Evolutionary conservation across 1,140 invertebrate genomes (phyloP), one percentile per base, ranked within the genome.

Genomic region (Lordiphosa mommai): DNA sequence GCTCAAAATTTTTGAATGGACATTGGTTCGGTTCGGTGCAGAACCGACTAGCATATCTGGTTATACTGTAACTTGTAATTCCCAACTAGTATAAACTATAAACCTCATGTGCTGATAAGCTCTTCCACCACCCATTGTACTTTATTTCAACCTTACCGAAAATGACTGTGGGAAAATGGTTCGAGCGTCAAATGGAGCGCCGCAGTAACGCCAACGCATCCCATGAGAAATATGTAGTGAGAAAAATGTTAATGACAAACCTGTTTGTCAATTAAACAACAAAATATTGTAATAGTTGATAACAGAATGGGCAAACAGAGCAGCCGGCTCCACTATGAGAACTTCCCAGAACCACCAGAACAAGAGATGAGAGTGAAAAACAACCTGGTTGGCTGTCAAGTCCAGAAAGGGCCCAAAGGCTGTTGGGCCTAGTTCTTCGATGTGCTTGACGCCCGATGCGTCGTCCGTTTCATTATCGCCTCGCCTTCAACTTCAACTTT

Each of bases 231-330:
- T 46, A 33, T 48, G 27, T 32, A 70, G 66, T 69, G 66, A 70
- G 58, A 70, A 70, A 70, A 70, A 70, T 70, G 66, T 70, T 70
- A 70, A 70, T 82, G 77, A 82, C 85, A 82, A 82, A 82, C 77
- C 77, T 82, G 77, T 82, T 82, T 82, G 77, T 82, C 77, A 82
- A 85, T 82, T 85, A 82, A 82, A 82, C 77, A 72, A 72, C 52
- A 68, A 84, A 77, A 82, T 82, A 82, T 84, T 82, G 77, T 82
- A 82, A 82, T 84, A 82, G 77, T 77, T 82, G 77, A 82, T 82
- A 82, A 82, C 77, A 72, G 56, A 69, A 77, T 77, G 59, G 41
- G 72, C 79, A 82, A 82, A 82, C 77, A 82, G 48, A 41, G 53
- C 41, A 13, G 32, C 40, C 14, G 13, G 20, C 36, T 48, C 69